phyloP scores from a whole-genome alignment of 2,888 invertebrate genomes.

The Epinotia bilunana region DNA sequence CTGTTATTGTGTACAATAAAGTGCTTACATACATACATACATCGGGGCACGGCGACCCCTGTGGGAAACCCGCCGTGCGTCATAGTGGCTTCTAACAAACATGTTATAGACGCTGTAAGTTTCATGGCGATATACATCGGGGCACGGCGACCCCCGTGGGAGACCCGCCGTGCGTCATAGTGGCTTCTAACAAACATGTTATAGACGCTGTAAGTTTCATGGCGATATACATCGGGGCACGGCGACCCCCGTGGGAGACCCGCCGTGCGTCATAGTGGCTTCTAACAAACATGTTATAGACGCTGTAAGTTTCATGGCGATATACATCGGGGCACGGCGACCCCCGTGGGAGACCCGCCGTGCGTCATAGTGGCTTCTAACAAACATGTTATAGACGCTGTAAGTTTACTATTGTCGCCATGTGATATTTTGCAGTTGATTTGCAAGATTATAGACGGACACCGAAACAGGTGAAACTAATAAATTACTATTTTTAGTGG shows the following conservation, averaged over 20 bases:
- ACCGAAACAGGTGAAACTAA: no score
- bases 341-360: conserved; percentile 94
- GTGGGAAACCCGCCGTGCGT: conserved; percentile 95
- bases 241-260: conserved; percentile 93
- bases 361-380: conserved; percentile 93
- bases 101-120: conserved; percentile 84
- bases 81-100: conserved; percentile 89
- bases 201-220: conserved; percentile 87
- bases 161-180: conserved; percentile 94
- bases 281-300: conserved; percentile 86
- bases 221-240: conserved; percentile 93
- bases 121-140: conserved; percentile 92
- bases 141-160: conserved; percentile 94
- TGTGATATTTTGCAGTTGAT: no score
- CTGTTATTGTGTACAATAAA: no score
- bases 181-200: conserved; percentile 88
- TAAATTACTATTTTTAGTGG: no score
- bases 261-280: conserved; percentile 93
- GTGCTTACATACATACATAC: no score
- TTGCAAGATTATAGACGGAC: no score
- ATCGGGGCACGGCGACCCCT: conserved; percentile 94
- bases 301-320: conserved; percentile 89
- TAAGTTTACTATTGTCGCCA: conserved; percentile 64
- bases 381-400: conserved; percentile 85
- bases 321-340: conserved; percentile 94